Percentiles rank a stretch among this genome's conserved stretches.
Evolutionary conservation across 1,140 invertebrate genomes (phyloP).

Genomic region (Aphaenogaster rudis): DNA sequence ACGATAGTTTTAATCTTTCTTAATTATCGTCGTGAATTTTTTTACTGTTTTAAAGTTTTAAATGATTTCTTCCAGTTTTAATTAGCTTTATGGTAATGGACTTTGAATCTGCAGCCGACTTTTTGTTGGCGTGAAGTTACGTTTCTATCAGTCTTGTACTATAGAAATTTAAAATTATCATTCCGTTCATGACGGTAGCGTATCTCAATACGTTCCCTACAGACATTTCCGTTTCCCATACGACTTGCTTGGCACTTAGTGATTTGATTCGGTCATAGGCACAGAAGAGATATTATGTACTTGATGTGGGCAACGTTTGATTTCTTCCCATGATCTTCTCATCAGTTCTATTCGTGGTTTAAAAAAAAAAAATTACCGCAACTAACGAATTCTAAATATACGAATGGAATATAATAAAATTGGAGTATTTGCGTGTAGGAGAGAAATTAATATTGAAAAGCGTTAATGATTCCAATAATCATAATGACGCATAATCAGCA

Average conservation of each 20-base stretch:
- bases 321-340: neutral
- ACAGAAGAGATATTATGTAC: neutral
- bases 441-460: neutral
- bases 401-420: neutral
- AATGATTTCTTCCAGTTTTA: neutral
- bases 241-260: neutral
- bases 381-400: neutral
- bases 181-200: neutral
- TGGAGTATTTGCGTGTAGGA: neutral
- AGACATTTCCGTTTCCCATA: slow-evolving; percentile 7
- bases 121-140: neutral
- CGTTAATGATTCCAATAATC: neutral
- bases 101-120: neutral
- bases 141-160: neutral
- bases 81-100: neutral
- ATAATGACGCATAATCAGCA: neutral
- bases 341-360: neutral
- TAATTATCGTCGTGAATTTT: neutral
- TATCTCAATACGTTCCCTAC: neutral
- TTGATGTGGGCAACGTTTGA: neutral
- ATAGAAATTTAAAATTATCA: neutral
- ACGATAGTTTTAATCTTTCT: neutral
- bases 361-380: neutral
- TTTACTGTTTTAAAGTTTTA: neutral
- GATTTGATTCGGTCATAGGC: neutral